These are phyloP conservation scores for Agraylea sexmaculata DNA, from an alignment of 1,140 invertebrate genomes.

Conservation along the genomic window DNA sequence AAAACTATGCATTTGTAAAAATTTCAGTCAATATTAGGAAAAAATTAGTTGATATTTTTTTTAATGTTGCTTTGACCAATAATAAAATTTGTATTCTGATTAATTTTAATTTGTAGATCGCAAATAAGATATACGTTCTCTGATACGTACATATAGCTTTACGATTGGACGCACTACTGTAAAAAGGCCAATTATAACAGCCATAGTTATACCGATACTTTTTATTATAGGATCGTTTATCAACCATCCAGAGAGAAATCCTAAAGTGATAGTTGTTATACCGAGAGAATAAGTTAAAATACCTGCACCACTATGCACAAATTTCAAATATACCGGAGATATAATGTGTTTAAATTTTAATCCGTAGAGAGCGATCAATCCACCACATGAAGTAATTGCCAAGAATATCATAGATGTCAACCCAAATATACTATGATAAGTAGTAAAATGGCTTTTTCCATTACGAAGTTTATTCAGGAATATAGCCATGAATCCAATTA, in stretches of 20 bases:
- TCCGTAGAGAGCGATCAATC: conserved; percentile 32
- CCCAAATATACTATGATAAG: conserved; percentile 35
- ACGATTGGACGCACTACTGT: conserved; percentile 33
- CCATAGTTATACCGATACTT: conserved; percentile 26
- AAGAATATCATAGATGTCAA: conserved; percentile 32
- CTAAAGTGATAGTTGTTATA: conserved; percentile 30
- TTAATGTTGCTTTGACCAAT: background rate
- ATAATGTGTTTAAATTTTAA: conserved; percentile 30
- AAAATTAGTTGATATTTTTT: too few relatives aligned
- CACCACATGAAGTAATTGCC: conserved; percentile 29
- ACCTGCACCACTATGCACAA: conserved; percentile 32
- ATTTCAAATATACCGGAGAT: conserved; percentile 35
- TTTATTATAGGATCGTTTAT: conserved; percentile 24
- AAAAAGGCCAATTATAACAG: conserved; percentile 29
- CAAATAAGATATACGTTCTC: conserved; percentile 27
- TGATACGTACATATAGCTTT: conserved; percentile 35
- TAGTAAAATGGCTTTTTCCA: conserved; percentile 29
- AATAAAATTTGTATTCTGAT: conserved; percentile 6
- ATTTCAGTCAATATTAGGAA: too few relatives aligned
- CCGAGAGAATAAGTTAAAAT: conserved; percentile 33
- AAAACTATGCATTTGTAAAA: too few relatives aligned
- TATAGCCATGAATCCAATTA: conserved; percentile 32
- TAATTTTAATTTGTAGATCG: conserved; percentile 11
- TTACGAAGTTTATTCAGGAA: conserved; percentile 31
- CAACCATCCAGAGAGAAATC: conserved; percentile 33